A percentile compares a stretch with the other conserved stretches of the same genome.
These are phyloP conservation scores for Eremobia ochroleuca DNA, from an alignment of 2,888 invertebrate species.

Conservation along the genomic window DNA sequence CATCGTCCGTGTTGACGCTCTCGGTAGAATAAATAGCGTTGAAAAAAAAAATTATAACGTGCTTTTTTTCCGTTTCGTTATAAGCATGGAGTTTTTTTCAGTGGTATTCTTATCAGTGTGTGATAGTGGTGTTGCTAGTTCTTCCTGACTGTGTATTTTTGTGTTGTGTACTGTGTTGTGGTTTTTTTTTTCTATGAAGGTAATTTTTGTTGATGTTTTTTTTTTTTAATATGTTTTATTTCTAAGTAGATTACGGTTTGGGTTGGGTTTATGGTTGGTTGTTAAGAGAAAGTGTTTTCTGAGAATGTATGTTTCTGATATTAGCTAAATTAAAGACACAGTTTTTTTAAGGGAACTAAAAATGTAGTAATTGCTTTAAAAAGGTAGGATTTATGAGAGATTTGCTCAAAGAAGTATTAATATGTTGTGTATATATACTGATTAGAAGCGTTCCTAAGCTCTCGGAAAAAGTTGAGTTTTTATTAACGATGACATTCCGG, in stretches of 20 bases:
- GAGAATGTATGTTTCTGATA: neutral
- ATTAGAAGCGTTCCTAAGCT: neutral
- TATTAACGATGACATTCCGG: neutral
- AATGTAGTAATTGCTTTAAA: neutral
- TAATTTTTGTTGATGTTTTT: constrained; percentile 63
- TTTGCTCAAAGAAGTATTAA: rapidly evolving
- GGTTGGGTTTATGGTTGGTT: too few relatives aligned
- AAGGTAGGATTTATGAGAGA: neutral
- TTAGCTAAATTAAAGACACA: neutral
- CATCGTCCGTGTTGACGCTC: constrained; percentile 82
- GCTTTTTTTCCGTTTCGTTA: constrained; percentile 59
- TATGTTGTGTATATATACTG: neutral
- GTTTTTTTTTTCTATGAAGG: constrained; percentile 65
- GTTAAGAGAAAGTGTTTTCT: neutral
- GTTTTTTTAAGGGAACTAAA: neutral
- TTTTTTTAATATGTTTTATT: constrained; percentile 31
- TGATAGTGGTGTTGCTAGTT: constrained; percentile 67
- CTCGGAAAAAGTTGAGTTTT: neutral
- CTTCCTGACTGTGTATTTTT: constrained; percentile 68
- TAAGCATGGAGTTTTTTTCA: constrained; percentile 62
- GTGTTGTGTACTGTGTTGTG: constrained; percentile 70
- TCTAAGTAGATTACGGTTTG: neutral
- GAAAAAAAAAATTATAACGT: constrained; percentile 61
- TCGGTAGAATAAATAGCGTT: constrained; percentile 65
- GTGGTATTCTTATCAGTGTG: constrained; percentile 71